Base-by-base conservation (phyloP, 2,888 invertebrate species). In the Agapostemon virescens region DNA sequence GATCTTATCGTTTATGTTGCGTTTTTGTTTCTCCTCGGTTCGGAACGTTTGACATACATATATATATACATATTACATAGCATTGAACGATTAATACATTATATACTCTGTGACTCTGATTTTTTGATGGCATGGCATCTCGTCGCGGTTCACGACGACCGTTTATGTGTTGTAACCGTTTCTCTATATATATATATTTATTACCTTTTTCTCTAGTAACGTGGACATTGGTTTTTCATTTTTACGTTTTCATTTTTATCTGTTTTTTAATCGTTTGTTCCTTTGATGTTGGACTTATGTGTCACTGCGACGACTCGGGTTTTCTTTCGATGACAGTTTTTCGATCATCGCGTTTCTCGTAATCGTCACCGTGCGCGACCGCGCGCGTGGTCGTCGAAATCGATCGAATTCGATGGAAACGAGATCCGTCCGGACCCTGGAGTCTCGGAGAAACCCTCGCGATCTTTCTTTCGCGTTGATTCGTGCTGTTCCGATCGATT, bases 71-170 rank as follows among this genome's bases (percentile, higher is more conserved):
- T 49, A 49, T 49, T 49, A 49, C 49, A 49, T 49, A 81, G 74
- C 69, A 69, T 80, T 69, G 52, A 74, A 63, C 63, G 63, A 63
- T 63, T 63, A 63, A 63, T 63, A 36, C 55, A 61, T 71, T 77
- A 69, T 74, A 79, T 75, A 70, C 33, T 81, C 79, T 79, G 69
- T 80, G 63, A 72, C 26, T 77, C 83, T 85, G 70, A 86, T 89
- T 90, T 85, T 63, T 63, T 63, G n/a, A 80, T 90, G 85, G 92
- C 92, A 92, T 92, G 92, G 88, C 91, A 91, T 84, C 89, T 90
- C 88, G 86, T 90, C 63, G 84, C 87, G 85, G 78, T 86, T 82
- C 81, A 84, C 84, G 81, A 76, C 71, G 69, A 83, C 75, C 63
- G 66, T 77, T 79, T 77, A 76, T 86, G 85, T 84, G 74, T 86